These are phyloP conservation scores for Chaenodraco wilsoni DNA, from an alignment of 2,797 vertebrate species.

Conservation along the genomic window DNA sequence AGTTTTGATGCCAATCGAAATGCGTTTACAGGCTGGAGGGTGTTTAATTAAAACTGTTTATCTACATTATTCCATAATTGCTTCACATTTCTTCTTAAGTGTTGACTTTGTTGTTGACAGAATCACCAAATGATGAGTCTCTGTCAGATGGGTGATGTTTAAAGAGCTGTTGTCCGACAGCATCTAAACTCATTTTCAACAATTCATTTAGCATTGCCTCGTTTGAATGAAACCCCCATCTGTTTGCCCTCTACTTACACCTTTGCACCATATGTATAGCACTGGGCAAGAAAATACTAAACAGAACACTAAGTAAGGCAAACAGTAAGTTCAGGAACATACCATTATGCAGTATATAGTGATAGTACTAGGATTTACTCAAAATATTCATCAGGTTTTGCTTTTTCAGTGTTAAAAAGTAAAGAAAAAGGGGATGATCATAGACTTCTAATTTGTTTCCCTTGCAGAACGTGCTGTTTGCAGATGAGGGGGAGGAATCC, in stretches of 20 bases:
- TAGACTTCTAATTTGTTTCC: slow-evolving; percentile 5
- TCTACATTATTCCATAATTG: slow-evolving; percentile 27
- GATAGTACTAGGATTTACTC: background rate
- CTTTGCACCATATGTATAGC: slow-evolving; percentile 8
- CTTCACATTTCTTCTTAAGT: background rate
- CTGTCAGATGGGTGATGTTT: background rate
- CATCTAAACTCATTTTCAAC: slow-evolving; percentile 15
- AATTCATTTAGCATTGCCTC: background rate
- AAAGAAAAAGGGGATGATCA: background rate
- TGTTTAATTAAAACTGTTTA: slow-evolving; percentile 36
- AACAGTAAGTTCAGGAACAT: background rate
- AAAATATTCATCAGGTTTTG: background rate
- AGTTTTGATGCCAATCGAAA: slow-evolving; percentile 36
- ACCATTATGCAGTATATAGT: background rate
- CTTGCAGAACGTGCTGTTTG: slow-evolving; percentile 90
- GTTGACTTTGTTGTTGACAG: background rate
- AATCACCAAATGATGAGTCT: slow-evolving; percentile 10
- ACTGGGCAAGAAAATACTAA: background rate
- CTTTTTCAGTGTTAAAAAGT: background rate
- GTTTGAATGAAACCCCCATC: slow-evolving; percentile 15
- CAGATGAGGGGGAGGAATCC: slow-evolving; percentile 87
- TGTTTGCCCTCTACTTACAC: slow-evolving; percentile 18
- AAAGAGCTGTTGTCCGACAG: background rate
- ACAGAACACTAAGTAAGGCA: background rate
- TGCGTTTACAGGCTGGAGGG: background rate